These are phyloP conservation scores for Desoria tigrina DNA, from an alignment of 2,888 invertebrate genomes.

Conservation along the genomic window DNA sequence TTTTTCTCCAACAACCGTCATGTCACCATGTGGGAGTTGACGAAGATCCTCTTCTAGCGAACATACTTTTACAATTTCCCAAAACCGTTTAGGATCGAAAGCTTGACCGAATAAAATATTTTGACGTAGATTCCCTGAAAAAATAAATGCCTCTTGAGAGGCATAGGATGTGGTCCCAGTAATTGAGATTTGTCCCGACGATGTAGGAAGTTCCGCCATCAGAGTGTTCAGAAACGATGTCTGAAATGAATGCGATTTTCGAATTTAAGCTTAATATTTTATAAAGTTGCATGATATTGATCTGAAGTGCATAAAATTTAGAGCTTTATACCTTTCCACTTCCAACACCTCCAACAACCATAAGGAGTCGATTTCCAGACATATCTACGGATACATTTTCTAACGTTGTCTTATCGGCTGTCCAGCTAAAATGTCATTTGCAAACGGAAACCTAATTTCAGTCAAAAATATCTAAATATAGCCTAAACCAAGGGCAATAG, in stretches of 20 bases:
- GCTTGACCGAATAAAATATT: constrained; percentile 87
- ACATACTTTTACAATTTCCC: constrained; percentile 57
- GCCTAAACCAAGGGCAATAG: no score
- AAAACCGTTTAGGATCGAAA: constrained; percentile 58
- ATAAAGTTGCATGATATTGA: no score
- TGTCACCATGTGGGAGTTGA: constrained; percentile 40
- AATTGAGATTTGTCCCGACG: constrained; percentile 56
- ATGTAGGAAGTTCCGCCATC: constrained; percentile 59
- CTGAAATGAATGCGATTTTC: constrained; percentile 25
- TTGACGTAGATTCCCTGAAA: constrained; percentile 71
- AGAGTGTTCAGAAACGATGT: constrained; percentile 54
- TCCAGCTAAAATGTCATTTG: constrained; percentile 48
- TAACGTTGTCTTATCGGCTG: constrained; percentile 30
- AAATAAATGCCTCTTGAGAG: constrained; percentile 49
- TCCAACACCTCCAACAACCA: constrained; percentile 44
- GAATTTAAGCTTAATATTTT: no score
- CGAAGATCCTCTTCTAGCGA: constrained; percentile 56
- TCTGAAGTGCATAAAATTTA: background rate
- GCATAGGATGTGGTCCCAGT: constrained; percentile 58
- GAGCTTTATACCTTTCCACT: constrained; percentile 51
- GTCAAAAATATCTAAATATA: no score
- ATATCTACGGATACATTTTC: constrained; percentile 29
- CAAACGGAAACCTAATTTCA: no score
- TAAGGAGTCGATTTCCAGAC: constrained; percentile 39
- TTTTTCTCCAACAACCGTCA: constrained; percentile 43